Evolutionary conservation across 2,888 invertebrate species (phyloP).

Genomic region (Eristalis arbustorum): DNA sequence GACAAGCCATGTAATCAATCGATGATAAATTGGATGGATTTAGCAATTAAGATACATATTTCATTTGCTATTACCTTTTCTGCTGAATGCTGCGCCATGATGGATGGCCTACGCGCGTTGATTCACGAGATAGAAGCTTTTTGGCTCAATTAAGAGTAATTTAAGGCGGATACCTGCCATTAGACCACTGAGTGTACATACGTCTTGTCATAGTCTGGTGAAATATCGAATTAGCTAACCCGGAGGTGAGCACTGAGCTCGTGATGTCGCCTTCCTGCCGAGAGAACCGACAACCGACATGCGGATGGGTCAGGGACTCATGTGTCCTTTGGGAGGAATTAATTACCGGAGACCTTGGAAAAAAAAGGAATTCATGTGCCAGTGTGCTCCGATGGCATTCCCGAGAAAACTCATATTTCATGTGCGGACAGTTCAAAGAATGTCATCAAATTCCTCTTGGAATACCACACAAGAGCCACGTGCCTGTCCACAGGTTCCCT

Average conservation of each 20-base stretch:
- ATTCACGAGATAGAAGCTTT: neutral
- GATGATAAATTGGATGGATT: slow-evolving; percentile 65
- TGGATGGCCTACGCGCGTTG: neutral
- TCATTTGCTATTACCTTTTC: neutral
- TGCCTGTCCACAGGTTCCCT: neutral
- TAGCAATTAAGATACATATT: slow-evolving; percentile 57
- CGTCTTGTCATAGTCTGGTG: neutral
- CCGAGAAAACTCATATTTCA: neutral
- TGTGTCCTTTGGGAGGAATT: neutral
- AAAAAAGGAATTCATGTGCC: no score
- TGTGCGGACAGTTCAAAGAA: neutral
- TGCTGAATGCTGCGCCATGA: neutral
- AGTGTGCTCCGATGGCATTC: neutral
- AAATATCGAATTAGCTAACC: neutral
- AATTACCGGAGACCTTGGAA: neutral
- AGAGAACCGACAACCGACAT: no score
- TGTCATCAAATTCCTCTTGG: neutral
- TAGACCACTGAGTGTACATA: neutral
- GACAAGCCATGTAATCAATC: slow-evolving; percentile 61
- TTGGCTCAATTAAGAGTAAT: slow-evolving; percentile 32
- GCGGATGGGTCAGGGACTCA: no score
- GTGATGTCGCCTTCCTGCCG: no score
- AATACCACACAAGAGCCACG: neutral
- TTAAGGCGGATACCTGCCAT: neutral
- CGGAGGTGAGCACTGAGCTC: neutral